phyloP scores from a whole-genome alignment of 2,888 invertebrate genomes.

The Orthosia gracilis region DNA sequence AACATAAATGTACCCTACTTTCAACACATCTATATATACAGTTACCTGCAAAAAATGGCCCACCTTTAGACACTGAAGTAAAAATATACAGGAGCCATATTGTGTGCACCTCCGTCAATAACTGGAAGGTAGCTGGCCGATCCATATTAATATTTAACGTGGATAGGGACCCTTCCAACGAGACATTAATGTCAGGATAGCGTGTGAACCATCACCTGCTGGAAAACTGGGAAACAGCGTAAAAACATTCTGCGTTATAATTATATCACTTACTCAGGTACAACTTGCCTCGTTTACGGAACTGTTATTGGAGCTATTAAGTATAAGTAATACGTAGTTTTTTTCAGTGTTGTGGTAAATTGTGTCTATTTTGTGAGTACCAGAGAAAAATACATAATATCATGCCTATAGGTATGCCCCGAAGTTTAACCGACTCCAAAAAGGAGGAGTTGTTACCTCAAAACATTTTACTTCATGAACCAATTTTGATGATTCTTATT shows the following conservation, averaged over 20 bases:
- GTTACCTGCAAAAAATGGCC: constrained; percentile 33
- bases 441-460: too few relatives aligned
- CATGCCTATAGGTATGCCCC: too few relatives aligned
- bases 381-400: background rate
- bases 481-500: too few relatives aligned
- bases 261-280: constrained; percentile 26
- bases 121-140: constrained; percentile 64
- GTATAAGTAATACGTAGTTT: background rate
- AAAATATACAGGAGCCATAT: constrained; percentile 53
- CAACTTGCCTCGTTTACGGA: constrained; percentile 10
- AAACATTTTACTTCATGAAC: too few relatives aligned
- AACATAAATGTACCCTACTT: constrained; percentile 11
- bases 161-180: constrained; percentile 76
- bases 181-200: constrained; percentile 77
- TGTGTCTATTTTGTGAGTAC: background rate
- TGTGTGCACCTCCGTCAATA: constrained; percentile 62
- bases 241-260: constrained; percentile 35
- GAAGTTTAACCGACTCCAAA: too few relatives aligned
- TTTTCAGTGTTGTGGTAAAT: background rate
- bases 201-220: constrained; percentile 82
- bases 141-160: constrained; percentile 83
- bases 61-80: constrained; percentile 41
- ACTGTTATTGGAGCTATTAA: constrained; percentile 11
- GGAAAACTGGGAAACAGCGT: constrained; percentile 43
- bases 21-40: background rate